Base-by-base conservation (phyloP, 92 coral and sea anemone species). In the Palythoa heliodiscus region DNA sequence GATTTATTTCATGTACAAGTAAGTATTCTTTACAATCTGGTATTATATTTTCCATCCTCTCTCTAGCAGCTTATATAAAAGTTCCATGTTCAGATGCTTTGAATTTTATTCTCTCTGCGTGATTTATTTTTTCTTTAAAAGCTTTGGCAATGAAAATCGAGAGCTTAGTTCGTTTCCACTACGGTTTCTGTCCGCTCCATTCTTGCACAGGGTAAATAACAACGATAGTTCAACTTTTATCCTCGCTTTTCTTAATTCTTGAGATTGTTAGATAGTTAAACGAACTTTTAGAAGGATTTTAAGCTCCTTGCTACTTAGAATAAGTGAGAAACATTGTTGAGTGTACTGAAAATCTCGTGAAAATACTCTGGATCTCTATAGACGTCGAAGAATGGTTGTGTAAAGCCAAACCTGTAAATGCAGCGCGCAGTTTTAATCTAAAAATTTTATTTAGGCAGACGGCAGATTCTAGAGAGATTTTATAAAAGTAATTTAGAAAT, bases 21-120 rank as follows among this genome's bases (percentile, higher is more conserved):
- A 91, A 90, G 92, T 92, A 75, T 92, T 92, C 95, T 90, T 91
- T 73, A 35, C 80, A 89, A 94, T 94, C 98, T 83, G 60, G 3
- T 88, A 54, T 86, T 82, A 87, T 94, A 69, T 90, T 86, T 71
- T 35, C 93, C 98, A 94, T 94, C 98, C 92, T 92, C 43, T 19
- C 1, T 47, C 11, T 35, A n/a, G 50, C 43, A 43, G 13, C 48
- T 43, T 60, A 64, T 14, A 43, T 7, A 29, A 23, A 67, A 23
- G 40, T 22, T 22, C 25, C 58, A 43, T 47, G 43, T 5, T 80
- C 22, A 14, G 20, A 7, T 22, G 67, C 74, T 22, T n/a, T 80
- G 73, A 14, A n/a, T 80, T 47, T 20, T 67, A 9, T 23, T 80
- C 15, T 25, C 40, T 29, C 15, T 80, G 47, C 73, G 23, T 16